Evolutionary conservation across 2,888 invertebrate genomes (phyloP).

Genomic region (Sminthurinus aureus): DNA sequence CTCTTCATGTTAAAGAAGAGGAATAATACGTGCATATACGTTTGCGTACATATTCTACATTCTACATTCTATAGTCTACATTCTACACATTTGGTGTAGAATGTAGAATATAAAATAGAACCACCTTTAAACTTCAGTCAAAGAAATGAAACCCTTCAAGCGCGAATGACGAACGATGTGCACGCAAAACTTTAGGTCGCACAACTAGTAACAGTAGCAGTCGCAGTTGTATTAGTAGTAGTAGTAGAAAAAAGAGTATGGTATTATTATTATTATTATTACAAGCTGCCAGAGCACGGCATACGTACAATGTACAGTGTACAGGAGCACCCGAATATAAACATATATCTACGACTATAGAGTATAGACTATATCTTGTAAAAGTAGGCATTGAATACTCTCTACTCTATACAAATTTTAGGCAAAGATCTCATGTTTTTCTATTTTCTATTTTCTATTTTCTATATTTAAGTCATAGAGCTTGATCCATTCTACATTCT

Average conservation of each 20-base stretch:
- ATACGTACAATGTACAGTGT: slow-evolving; percentile 9
- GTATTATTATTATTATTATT: slow-evolving; percentile 32
- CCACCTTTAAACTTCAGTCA: slow-evolving; percentile 49
- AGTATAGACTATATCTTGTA: too few relatives aligned
- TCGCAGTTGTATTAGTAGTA: slow-evolving; percentile 23
- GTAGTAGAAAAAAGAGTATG: slow-evolving; percentile 24
- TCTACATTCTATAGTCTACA: too few relatives aligned
- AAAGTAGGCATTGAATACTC: too few relatives aligned
- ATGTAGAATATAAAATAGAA: slow-evolving; percentile 18
- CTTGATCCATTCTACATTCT: not conserved
- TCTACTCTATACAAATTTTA: too few relatives aligned
- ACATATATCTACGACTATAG: not conserved
- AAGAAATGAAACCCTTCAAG: slow-evolving; percentile 50
- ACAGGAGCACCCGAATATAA: slow-evolving; percentile 21
- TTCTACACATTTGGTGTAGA: not conserved
- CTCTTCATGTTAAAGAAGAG: not conserved
- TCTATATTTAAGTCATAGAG: not conserved
- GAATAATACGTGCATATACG: not conserved
- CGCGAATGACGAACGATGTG: slow-evolving; percentile 50
- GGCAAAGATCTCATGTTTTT: not conserved
- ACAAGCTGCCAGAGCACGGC: slow-evolving; percentile 25
- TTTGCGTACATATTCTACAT: not conserved
- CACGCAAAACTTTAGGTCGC: slow-evolving; percentile 44
- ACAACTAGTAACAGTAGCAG: not conserved
- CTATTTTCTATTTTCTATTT: not conserved